Percentiles rank a stretch among this genome's conserved stretches.
Evolutionary conservation across 2,888 invertebrate genomes (phyloP).

Genomic region (Cephus spinipes): DNA sequence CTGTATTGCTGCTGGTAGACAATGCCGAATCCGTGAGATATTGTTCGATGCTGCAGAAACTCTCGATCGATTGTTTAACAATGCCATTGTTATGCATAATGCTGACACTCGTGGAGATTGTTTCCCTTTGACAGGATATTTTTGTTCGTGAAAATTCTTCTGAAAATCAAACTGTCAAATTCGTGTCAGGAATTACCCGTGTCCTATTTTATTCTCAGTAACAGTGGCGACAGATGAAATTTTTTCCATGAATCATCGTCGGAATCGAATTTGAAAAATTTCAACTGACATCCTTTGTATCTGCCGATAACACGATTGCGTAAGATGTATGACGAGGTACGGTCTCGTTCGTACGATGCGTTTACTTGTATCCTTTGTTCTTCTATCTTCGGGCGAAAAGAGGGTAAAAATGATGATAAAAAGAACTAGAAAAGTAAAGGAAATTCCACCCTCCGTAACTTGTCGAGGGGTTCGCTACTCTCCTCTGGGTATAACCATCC

Average conservation of each 20-base stretch:
- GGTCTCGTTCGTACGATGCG: neutral
- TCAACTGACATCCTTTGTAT: neutral
- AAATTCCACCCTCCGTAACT: neutral
- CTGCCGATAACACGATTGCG: neutral
- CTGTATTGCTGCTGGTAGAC: neutral
- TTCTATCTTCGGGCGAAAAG: neutral
- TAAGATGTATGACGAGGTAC: neutral
- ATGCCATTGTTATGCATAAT: neutral
- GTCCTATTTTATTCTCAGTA: neutral
- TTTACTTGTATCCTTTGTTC: neutral
- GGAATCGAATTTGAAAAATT: neutral
- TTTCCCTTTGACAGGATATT: neutral
- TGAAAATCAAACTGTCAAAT: neutral
- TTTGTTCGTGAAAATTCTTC: neutral
- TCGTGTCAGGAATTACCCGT: neutral
- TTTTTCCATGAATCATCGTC: neutral
- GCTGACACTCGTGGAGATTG: neutral
- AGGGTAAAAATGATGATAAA: neutral
- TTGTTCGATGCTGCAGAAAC: neutral
- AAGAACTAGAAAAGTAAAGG: neutral
- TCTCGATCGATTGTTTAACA: neutral
- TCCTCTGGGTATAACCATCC: neutral
- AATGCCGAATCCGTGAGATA: neutral
- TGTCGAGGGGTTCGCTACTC: neutral
- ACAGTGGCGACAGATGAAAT: neutral